phyloP scores from a whole-genome alignment of 1,140 invertebrate genomes.

The Leptinotarsa defecta region DNA sequence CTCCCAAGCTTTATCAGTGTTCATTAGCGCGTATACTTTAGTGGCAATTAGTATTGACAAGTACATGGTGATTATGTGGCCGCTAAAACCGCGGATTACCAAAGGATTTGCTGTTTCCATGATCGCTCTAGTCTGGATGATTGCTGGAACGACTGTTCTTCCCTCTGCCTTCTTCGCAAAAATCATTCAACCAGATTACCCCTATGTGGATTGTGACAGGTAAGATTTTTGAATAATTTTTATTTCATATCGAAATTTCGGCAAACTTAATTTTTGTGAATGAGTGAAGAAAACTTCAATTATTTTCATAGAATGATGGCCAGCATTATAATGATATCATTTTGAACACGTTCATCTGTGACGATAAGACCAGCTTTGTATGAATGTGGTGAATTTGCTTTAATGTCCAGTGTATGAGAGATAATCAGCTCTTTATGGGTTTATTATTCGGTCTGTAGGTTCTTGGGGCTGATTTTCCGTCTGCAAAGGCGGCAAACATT shows the following conservation, averaged over 20 bases:
- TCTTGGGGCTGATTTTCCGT: too few relatives aligned
- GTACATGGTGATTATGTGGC: conserved; percentile 88
- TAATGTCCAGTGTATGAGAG: too few relatives aligned
- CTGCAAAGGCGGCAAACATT: too few relatives aligned
- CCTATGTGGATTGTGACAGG: conserved; percentile 66
- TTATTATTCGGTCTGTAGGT: too few relatives aligned
- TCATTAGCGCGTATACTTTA: conserved; percentile 83
- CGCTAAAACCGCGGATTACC: conserved; percentile 77
- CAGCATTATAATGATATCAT: too few relatives aligned
- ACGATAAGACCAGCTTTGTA: too few relatives aligned
- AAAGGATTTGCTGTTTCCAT: conserved; percentile 69
- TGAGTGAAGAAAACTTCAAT: too few relatives aligned
- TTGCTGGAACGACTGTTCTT: conserved; percentile 78
- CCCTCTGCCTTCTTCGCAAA: conserved; percentile 77
- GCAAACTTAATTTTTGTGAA: too few relatives aligned
- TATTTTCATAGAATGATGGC: too few relatives aligned
- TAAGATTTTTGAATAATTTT: conserved; percentile 57
- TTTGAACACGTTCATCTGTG: too few relatives aligned
- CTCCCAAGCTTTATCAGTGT: conserved; percentile 78
- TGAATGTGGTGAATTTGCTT: too few relatives aligned
- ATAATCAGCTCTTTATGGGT: too few relatives aligned
- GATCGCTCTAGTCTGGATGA: conserved; percentile 76
- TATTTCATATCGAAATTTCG: not conserved
- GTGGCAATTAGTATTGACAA: conserved; percentile 85
- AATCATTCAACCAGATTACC: conserved; percentile 62